Evolutionary conservation across 92 coral and sea anemone genomes (phyloP).

Genomic region (Actinernus sp.): DNA sequence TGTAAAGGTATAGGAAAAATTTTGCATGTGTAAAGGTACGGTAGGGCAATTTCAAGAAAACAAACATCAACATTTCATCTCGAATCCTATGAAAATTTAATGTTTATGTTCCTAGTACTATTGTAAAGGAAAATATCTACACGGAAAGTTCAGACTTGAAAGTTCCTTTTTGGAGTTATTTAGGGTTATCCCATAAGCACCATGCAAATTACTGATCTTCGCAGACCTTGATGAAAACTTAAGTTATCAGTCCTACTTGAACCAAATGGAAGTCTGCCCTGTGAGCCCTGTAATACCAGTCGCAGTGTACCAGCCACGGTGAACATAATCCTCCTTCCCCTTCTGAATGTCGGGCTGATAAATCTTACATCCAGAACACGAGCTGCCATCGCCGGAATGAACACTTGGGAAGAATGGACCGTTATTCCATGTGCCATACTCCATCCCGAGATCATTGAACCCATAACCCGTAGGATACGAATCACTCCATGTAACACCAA

Average conservation of each 20-base stretch:
- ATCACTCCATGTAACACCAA: slow-evolving; percentile 81
- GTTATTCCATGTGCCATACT: slow-evolving; percentile 21
- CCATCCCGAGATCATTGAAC: slow-evolving; percentile 58
- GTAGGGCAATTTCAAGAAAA: too few relatives aligned
- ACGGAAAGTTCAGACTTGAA: too few relatives aligned
- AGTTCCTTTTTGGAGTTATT: too few relatives aligned
- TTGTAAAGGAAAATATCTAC: background rate
- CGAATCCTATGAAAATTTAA: too few relatives aligned
- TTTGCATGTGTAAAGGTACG: too few relatives aligned
- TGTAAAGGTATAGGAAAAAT: too few relatives aligned
- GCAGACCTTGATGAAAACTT: too few relatives aligned
- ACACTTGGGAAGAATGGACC: slow-evolving; percentile 98
- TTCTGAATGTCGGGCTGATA: slow-evolving; percentile 78
- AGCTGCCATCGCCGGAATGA: slow-evolving; percentile 86
- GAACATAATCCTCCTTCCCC: slow-evolving; percentile 73
- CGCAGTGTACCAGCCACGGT: slow-evolving; percentile 84
- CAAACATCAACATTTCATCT: too few relatives aligned
- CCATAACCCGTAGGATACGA: slow-evolving; percentile 94
- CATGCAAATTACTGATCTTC: too few relatives aligned
- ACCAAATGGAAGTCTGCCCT: slow-evolving; percentile 98
- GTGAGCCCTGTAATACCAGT: slow-evolving; percentile 34
- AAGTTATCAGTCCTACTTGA: slow-evolving; percentile 57
- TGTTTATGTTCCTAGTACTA: background rate
- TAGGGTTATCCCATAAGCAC: too few relatives aligned
- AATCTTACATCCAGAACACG: slow-evolving; percentile 45